Evolutionary conservation across 2,113 vertebrate species (phyloP).

Genomic region (Progne subis): DNA sequence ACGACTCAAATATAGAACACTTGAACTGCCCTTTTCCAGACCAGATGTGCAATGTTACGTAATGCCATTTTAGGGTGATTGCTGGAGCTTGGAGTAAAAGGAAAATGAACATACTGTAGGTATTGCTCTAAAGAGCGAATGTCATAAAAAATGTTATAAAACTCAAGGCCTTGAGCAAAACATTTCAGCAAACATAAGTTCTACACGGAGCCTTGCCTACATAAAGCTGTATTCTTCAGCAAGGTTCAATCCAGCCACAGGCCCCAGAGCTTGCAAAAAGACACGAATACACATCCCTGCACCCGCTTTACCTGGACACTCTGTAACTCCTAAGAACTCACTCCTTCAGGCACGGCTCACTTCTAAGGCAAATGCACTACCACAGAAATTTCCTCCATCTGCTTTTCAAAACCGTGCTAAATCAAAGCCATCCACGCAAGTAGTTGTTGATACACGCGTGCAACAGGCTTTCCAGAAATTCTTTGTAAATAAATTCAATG

Average conservation of each 20-base stretch:
- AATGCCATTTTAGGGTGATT: conserved; percentile 52
- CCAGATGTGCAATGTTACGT: conserved; percentile 37
- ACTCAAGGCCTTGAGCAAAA: conserved; percentile 40
- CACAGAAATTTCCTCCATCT: conserved; percentile 21
- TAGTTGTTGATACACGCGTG: background rate
- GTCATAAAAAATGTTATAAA: conserved; percentile 11
- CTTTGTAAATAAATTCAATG: conserved; percentile 22
- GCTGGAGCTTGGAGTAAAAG: conserved; percentile 19
- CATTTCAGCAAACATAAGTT: background rate
- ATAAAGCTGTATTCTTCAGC: background rate
- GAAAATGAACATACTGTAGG: conserved; percentile 8
- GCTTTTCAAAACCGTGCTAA: conserved; percentile 35
- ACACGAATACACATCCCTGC: background rate
- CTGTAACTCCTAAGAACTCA: background rate
- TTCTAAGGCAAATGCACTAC: background rate
- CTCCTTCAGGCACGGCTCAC: conserved; percentile 18
- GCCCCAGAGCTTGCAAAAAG: background rate
- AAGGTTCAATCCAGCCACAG: background rate
- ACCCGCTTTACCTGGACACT: background rate
- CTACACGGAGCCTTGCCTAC: background rate
- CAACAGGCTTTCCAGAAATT: conserved; percentile 52
- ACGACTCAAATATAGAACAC: background rate
- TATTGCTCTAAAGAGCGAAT: conserved; percentile 19
- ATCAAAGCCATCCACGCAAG: conserved; percentile 40
- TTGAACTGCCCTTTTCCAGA: conserved; percentile 43